Evolutionary conservation across 2,113 vertebrate species (phyloP), one percentile per base, ranked within the genome.

Genomic region (Gasterosteus nipponicus): DNA sequence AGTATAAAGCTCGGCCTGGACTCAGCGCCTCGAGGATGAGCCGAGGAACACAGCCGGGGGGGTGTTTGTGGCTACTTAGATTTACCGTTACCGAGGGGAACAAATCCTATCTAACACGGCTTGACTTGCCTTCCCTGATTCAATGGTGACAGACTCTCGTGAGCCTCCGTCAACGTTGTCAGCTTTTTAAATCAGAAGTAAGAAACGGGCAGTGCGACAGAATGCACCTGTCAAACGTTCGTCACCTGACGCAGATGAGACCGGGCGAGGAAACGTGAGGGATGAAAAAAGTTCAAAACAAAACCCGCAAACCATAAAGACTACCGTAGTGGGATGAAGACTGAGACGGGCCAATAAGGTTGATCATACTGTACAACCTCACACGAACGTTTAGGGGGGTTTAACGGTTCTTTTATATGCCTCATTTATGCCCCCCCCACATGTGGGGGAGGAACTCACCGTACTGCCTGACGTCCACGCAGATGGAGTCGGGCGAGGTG

Each of bases 401-500:
- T 26, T 26, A 38, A 7, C 18, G 2, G 47, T 49, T 49, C 18
- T n/a, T n/a, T 49, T n/a, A 26, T 51, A 51, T 6, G 3, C 49
- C 1, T 51, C n/a, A 8, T 22, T n/a, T 19, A 51, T 9, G 47
- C 47, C 35, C 35, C 35, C 3, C 35, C 35, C 35, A 5, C 11
- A 8, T 51, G 22, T 7, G 1, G 4, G 1, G 4, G 46, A 9
- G 68, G 7, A 14, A 67, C 92, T 86, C 79, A 98, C 98, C 98
- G 5, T 98, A 99, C 94, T 99, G 98, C 86, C 98, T 94, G 89
- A 99, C 94, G 53, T 99, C 98, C 93, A 99, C 96, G 4, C 98
- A 99, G 94, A 99, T 97, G 93, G 97, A 95, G 76, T 98, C 96
- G 10, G 95, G 93, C 5, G 94, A 92, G 0, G 97, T 98, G 90